A percentile compares a stretch with the other conserved stretches of the same genome.
Conservation (phyloP, 2,113 vertebrate species). For the Pachyramphus minor region DNA sequence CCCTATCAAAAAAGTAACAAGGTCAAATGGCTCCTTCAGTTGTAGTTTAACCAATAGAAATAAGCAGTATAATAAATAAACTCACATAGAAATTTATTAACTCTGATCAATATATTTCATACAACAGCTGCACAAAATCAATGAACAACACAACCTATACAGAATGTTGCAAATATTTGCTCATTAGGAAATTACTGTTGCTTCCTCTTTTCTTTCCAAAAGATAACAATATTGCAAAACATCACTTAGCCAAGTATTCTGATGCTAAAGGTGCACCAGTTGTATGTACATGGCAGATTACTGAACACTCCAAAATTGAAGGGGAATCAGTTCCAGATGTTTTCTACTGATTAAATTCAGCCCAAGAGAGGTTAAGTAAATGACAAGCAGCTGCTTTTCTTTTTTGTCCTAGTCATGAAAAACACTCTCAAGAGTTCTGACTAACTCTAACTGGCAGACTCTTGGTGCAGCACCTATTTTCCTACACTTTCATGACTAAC, state of each 20-base stretch:
- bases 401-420: background rate
- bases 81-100: conserved; percentile 33
- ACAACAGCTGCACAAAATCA: conserved; percentile 33
- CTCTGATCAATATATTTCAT: conserved; percentile 20
- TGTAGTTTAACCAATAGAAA: background rate
- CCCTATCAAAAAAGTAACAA: background rate
- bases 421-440: background rate
- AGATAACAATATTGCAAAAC: conserved; percentile 36
- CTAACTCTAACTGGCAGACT: background rate
- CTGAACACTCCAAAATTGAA: background rate
- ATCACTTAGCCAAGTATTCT: background rate
- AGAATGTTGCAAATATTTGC: conserved; percentile 21
- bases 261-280: background rate
- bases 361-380: conserved; percentile 30
- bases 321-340: conserved; percentile 47
- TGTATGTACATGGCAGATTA: conserved; percentile 2
- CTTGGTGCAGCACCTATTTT: background rate
- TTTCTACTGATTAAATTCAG: conserved; percentile 24
- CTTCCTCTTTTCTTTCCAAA: conserved; percentile 20
- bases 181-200: conserved; percentile 24
- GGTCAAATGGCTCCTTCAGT: background rate
- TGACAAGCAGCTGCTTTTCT: conserved; percentile 39
- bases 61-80: background rate
- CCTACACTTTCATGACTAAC: background rate
- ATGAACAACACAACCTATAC: background rate